These are phyloP conservation scores for Narcine bancroftii DNA, from an alignment of 2,113 vertebrate species.

Conservation along the genomic window DNA sequence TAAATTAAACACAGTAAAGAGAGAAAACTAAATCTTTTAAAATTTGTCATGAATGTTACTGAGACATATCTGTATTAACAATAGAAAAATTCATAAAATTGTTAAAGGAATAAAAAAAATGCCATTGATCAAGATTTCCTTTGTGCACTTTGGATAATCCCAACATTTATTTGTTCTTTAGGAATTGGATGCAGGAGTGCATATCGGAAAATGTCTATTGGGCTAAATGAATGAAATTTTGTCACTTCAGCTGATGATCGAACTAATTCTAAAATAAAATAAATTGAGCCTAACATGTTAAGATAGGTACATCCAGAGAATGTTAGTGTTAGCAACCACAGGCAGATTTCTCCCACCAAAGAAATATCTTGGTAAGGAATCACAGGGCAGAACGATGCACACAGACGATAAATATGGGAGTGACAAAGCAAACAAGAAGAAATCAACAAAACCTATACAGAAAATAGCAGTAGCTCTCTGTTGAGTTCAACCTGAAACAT, in stretches of 20 bases:
- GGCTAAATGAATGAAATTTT: too few relatives aligned
- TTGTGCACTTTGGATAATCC: background rate
- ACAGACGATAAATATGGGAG: background rate
- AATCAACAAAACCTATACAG: background rate
- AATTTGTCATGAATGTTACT: background rate
- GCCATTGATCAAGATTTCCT: background rate
- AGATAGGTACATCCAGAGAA: too few relatives aligned
- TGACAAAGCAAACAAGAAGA: background rate
- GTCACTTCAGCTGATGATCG: background rate
- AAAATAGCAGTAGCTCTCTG: background rate
- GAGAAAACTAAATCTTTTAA: background rate
- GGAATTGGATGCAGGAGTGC: background rate
- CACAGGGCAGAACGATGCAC: background rate
- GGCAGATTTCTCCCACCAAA: too few relatives aligned
- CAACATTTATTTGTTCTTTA: background rate
- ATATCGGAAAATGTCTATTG: too few relatives aligned
- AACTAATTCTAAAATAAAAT: background rate
- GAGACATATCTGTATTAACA: background rate
- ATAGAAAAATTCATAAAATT: background rate
- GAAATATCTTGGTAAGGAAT: background rate
- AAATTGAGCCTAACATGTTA: too few relatives aligned
- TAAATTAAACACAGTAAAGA: background rate
- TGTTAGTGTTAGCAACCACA: too few relatives aligned
- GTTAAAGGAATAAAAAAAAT: background rate
- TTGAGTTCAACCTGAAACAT: background rate